These are phyloP conservation scores for Bradypodion ventrale DNA, from an alignment of 2,797 vertebrate genomes.

Conservation along the genomic window DNA sequence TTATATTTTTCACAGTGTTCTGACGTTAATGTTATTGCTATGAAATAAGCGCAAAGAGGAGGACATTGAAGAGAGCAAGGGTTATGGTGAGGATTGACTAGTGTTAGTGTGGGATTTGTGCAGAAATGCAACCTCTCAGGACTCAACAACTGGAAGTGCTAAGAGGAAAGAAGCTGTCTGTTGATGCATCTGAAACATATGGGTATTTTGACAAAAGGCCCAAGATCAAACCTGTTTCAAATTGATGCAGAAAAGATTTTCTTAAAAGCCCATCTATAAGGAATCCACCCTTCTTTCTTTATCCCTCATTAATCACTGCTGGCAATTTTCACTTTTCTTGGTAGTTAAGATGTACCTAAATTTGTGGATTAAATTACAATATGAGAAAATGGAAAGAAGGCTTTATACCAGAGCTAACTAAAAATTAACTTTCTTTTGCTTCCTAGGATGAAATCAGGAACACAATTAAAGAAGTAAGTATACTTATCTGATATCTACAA, in stretches of 20 bases:
- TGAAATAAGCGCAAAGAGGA: too few species aligned
- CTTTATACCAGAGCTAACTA: not conserved
- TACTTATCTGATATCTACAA: not conserved
- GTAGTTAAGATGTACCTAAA: not conserved
- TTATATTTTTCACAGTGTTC: not conserved
- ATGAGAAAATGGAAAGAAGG: not conserved
- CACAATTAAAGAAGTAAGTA: not conserved
- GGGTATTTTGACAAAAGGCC: not conserved
- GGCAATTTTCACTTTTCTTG: not conserved
- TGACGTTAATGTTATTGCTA: not conserved
- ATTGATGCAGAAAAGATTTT: not conserved
- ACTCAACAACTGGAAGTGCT: not conserved
- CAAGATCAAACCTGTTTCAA: not conserved
- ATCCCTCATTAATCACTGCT: not conserved
- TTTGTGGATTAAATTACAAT: not conserved
- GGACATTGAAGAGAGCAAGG: not conserved
- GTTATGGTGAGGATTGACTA: not conserved
- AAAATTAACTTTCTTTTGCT: not conserved
- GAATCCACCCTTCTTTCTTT: not conserved
- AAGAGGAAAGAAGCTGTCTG: not conserved
- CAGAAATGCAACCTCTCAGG: not conserved
- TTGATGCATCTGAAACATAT: too few species aligned
- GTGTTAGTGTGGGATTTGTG: not conserved
- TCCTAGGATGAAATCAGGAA: conserved; percentile 16
- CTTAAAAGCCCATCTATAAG: not conserved